These are phyloP conservation scores for Schmidtea mediterranea DNA, from an alignment of 1,140 invertebrate genomes.

Conservation along the genomic window DNA sequence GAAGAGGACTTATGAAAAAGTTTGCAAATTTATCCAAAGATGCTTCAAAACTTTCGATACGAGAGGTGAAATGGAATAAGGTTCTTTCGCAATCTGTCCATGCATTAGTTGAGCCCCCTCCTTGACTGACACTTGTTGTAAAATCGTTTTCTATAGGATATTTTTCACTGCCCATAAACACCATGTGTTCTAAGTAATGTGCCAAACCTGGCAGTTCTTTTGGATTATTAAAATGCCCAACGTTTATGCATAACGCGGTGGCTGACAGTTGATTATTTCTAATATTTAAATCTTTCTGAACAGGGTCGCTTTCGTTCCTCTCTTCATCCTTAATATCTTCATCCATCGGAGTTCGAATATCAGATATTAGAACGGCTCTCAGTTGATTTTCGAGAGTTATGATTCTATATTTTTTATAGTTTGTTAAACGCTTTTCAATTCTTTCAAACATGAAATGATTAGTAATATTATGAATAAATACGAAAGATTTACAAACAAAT, in stretches of 20 bases:
- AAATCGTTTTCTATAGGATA: constrained; percentile 59
- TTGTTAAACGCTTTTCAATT: not conserved
- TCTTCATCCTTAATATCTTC: too few relatives aligned
- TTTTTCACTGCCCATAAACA: constrained; percentile 18
- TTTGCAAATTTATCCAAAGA: constrained; percentile 46
- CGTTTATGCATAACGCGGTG: constrained; percentile 15
- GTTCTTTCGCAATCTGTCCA: constrained; percentile 46
- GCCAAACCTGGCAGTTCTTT: constrained; percentile 21
- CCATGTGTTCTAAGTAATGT: constrained; percentile 26
- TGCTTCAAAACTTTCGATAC: not conserved
- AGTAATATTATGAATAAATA: too few relatives aligned
- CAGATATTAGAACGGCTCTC: not conserved
- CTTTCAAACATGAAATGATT: too few relatives aligned
- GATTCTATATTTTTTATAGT: not conserved
- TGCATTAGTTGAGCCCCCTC: constrained; percentile 51
- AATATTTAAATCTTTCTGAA: too few relatives aligned
- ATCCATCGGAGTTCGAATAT: not conserved
- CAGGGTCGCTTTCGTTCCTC: too few relatives aligned
- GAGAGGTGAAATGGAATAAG: not conserved
- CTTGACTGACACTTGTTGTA: constrained; percentile 41
- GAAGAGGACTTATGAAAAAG: constrained; percentile 68
- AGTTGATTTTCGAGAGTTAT: not conserved
- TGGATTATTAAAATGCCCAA: constrained; percentile 21
- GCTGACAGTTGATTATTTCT: not conserved
- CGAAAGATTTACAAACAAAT: too few relatives aligned